A percentile compares a stretch with the other conserved stretches of the same genome.
phyloP scores from a whole-genome alignment of 2,888 invertebrate genomes.

The Stenichneumon culpator region DNA sequence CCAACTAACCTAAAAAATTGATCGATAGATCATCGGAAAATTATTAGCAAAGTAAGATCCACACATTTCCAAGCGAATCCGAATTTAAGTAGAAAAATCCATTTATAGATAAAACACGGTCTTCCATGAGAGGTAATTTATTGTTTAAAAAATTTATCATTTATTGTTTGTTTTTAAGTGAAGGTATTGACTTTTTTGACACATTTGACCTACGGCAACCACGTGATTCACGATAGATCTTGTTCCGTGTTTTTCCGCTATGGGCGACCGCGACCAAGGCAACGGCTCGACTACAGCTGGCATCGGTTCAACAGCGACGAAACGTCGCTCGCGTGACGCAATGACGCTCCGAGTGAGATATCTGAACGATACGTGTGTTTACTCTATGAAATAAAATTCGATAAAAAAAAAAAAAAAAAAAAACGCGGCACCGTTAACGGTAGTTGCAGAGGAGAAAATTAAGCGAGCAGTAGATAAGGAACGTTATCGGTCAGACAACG shows the following conservation, averaged over 20 bases:
- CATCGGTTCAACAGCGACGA: neutral
- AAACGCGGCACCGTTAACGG: neutral
- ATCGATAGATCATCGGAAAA: neutral
- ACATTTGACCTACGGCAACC: neutral
- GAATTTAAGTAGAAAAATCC: neutral
- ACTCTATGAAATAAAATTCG: neutral
- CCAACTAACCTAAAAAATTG: neutral
- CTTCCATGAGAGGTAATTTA: neutral
- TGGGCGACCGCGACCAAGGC: neutral
- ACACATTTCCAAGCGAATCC: neutral
- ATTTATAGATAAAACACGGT: neutral
- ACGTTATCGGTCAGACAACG: neutral
- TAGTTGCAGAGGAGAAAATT: neutral
- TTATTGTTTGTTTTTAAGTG: neutral
- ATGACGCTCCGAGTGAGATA: neutral
- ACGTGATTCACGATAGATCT: neutral
- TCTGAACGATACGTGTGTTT: neutral
- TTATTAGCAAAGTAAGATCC: neutral
- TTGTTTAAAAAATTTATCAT: neutral
- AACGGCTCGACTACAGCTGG: constrained; percentile 26
- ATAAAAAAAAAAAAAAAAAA: too few relatives aligned
- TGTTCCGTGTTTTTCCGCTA: constrained; percentile 24
- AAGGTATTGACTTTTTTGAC: neutral
- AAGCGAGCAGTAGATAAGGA: neutral
- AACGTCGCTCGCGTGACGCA: neutral